Base-by-base conservation (phyloP, 23 tunicate genomes). In the Aplidium turbinatum region DNA sequence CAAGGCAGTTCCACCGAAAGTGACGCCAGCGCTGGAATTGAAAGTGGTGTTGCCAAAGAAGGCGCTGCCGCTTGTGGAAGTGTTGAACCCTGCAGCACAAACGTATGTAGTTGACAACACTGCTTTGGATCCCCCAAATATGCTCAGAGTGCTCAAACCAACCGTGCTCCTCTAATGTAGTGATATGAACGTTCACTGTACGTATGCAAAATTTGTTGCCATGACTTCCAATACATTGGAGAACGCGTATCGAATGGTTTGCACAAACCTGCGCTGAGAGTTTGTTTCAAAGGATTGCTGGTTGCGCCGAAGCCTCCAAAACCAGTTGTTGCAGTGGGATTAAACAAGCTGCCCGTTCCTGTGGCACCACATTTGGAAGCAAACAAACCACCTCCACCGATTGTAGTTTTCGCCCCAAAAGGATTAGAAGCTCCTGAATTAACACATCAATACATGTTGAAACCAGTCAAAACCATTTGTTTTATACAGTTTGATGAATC, bases 11-110 rank as follows among this genome's bases (percentile, higher is more conserved):
- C 84, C 93, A 47, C 93, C 93, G 63, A 86, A 86, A 22, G 93
- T 86, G 20, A 88, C 66, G 57, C 96, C 96, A 58, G 96, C 96
- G 70, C 87, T 81, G 19, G 96, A 67, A 57, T 81, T 88, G 31
- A 88, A 76, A 19, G 96, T 53, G 29, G 83, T 45, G 28, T 68
- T 75, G 28, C 96, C 96, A 81, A 88, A 88, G 34, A 81, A 61
- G 1, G 34, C 46, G 68, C 47, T 81, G 53, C 88, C 80, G 33
- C 75, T 38, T 33, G 77, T 81, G 0, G 82, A 19, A 22, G 73
- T 39, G 38, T 74, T 50, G 18, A 48, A 71, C 6, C 83, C 83
- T 78, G 33, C 23, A 70, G 31, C 18, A 70, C 7, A 7, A 54
- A 54, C 19, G 50, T 42, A 16, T 16, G 16, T 9, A 42, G 50